phyloP scores from a whole-genome alignment of 2,888 invertebrate genomes.

The Sarcophaga carnaria region DNA sequence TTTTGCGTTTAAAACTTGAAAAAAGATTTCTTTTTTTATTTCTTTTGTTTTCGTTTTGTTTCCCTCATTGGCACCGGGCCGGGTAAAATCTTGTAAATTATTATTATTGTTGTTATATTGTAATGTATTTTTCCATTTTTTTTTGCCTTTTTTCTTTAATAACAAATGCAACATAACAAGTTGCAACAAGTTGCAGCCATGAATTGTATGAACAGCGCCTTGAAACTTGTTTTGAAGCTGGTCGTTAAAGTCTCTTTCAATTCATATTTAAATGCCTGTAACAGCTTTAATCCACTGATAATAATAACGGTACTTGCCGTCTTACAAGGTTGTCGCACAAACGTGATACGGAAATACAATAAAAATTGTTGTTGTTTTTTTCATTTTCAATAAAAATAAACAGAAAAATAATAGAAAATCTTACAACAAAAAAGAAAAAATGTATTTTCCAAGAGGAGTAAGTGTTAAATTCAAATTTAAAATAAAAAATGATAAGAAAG shows the following conservation, averaged over 20 bases:
- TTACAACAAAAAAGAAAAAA: constrained; percentile 55
- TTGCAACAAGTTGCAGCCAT: constrained; percentile 28
- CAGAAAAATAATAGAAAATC: neutral
- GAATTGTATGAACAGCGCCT: constrained; percentile 14
- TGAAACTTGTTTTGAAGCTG: constrained; percentile 59
- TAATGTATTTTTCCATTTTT: neutral
- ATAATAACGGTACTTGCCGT: constrained; percentile 61
- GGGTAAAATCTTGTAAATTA: constrained; percentile 1
- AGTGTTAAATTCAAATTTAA: constrained; percentile 70
- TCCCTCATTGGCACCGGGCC: neutral
- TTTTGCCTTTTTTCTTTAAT: neutral
- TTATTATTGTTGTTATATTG: neutral
- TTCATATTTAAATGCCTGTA: constrained; percentile 66
- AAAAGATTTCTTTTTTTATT: neutral
- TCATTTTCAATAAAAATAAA: neutral
- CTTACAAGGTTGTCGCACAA: constrained; percentile 59
- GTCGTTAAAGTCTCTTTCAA: constrained; percentile 44
- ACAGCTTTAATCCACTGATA: constrained; percentile 48
- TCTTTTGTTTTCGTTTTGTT: neutral
- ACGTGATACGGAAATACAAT: constrained; percentile 50
- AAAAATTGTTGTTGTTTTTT: neutral
- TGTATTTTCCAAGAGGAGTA: constrained; percentile 76
- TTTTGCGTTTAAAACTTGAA: neutral
- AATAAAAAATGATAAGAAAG: neutral
- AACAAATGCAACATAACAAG: constrained; percentile 23